These are phyloP conservation scores for Caenorhabditis becei DNA, from an alignment of 2,888 invertebrate genomes.

Conservation along the genomic window DNA sequence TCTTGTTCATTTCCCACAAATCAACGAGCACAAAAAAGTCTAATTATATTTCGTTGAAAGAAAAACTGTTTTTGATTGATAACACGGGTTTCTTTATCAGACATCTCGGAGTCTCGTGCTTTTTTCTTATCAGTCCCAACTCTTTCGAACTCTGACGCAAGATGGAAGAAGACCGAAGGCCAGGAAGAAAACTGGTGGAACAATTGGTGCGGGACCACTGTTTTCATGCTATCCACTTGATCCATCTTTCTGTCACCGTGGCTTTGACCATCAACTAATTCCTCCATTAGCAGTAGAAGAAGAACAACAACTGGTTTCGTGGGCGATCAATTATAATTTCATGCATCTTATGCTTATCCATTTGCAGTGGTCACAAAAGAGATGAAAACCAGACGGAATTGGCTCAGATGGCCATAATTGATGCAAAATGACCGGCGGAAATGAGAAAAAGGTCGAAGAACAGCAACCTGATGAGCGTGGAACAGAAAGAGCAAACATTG, in stretches of 20 bases:
- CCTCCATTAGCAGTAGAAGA: slow-evolving; percentile 22
- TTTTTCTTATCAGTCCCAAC: slow-evolving; percentile 3
- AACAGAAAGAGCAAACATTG: slow-evolving; percentile 13
- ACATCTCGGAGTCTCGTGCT: slow-evolving; percentile 39
- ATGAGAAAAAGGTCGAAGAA: slow-evolving; percentile 33
- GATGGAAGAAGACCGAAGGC: background rate
- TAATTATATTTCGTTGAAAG: slow-evolving; percentile 30
- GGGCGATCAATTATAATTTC: slow-evolving; percentile 48
- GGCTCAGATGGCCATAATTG: slow-evolving; percentile 30
- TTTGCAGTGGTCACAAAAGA: slow-evolving; percentile 12
- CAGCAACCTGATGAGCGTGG: background rate
- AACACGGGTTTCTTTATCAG: slow-evolving; percentile 30
- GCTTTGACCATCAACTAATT: slow-evolving; percentile 42
- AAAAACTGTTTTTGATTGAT: slow-evolving; percentile 1
- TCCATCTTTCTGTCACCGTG: slow-evolving; percentile 23
- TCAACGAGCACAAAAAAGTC: background rate
- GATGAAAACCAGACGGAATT: slow-evolving; percentile 7
- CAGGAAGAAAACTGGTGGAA: background rate
- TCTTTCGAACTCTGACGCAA: background rate
- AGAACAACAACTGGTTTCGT: slow-evolving; percentile 36
- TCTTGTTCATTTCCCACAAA: background rate
- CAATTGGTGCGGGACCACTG: background rate
- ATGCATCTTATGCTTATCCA: slow-evolving; percentile 28
- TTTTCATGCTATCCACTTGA: slow-evolving; percentile 8
- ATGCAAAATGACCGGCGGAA: slow-evolving; percentile 3